Evolutionary conservation across 1,140 invertebrate genomes (phyloP).

Genomic region (Sycobia sp.): DNA sequence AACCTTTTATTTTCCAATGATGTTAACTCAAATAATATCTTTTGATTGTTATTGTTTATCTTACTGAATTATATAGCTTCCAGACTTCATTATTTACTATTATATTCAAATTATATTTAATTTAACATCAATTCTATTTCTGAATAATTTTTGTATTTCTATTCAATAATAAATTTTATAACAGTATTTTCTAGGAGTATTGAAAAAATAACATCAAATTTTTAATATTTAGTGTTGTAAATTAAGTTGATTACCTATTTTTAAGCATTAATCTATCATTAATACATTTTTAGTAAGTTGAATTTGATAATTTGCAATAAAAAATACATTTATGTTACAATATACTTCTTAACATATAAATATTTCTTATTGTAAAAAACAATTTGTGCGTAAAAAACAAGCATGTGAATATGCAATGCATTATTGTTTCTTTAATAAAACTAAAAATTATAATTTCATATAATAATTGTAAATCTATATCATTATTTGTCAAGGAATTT

Average conservation of each 20-base stretch:
- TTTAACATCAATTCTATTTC: neutral
- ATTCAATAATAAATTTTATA: neutral
- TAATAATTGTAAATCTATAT: too few species aligned
- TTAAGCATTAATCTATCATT: neutral
- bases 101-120: neutral
- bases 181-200: slow-evolving; percentile 17
- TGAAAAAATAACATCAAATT: neutral
- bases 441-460: slow-evolving; percentile 39
- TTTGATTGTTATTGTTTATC: neutral
- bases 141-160: neutral
- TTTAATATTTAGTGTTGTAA: slow-evolving; percentile 2
- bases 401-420: too few species aligned
- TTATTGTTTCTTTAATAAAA: slow-evolving; percentile 39
- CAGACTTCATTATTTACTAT: neutral
- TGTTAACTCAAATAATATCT: neutral
- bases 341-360: slow-evolving; percentile 5
- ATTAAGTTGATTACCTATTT: slow-evolving; percentile 8
- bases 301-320: neutral
- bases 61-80: neutral
- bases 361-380: slow-evolving; percentile 36
- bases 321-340: neutral
- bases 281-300: neutral
- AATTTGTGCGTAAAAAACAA: slow-evolving; percentile 35
- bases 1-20: neutral
- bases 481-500: too few species aligned